phyloP scores from a whole-genome alignment of 2,113 vertebrate species.

The Lynx canadensis region DNA sequence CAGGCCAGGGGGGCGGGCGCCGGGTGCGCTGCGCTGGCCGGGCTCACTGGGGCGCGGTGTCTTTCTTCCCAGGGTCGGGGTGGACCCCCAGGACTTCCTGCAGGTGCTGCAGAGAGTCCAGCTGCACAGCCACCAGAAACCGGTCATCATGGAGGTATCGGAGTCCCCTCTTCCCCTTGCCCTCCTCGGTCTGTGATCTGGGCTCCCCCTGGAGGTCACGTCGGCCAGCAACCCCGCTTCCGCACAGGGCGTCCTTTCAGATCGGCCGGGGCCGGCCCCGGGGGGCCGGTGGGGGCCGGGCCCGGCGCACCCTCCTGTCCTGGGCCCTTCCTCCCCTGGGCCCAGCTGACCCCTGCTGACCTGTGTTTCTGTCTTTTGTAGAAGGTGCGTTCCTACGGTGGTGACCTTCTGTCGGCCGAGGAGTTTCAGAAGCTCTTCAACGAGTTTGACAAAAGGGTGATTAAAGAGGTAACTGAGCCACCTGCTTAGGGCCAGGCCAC shows the following conservation, averaged over 20 bases:
- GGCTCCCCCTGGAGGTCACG: not conserved
- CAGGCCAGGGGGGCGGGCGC: fast-evolving
- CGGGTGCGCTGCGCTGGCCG: fast-evolving
- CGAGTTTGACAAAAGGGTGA: constrained; percentile 91
- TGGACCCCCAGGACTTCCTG: constrained; percentile 83
- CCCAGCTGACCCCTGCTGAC: not conserved
- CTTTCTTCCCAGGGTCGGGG: constrained; percentile 81
- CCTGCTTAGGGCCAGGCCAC: not conserved
- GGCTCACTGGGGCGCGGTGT: not conserved
- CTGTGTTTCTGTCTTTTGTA: constrained; percentile 49
- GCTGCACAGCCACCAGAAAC: constrained; percentile 88
- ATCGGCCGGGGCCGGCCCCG: fast-evolving
- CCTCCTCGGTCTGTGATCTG: fast-evolving
- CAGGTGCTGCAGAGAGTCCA: constrained; percentile 89
- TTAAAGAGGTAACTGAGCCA: constrained; percentile 85
- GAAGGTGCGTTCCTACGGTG: constrained; percentile 78
- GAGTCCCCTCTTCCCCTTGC: fast-evolving
- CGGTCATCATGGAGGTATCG: constrained; percentile 87
- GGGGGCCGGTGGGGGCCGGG: fast-evolving
- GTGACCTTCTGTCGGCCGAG: constrained; percentile 83
- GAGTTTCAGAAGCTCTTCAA: constrained; percentile 93
- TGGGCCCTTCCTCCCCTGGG: fast-evolving
- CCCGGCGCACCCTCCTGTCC: fast-evolving
- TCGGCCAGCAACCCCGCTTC: not conserved
- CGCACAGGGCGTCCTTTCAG: fast-evolving